Evolutionary conservation across 2,797 vertebrate genomes (phyloP), one percentile per base, ranked within the genome.

Genomic region (Salmo trutta): DNA sequence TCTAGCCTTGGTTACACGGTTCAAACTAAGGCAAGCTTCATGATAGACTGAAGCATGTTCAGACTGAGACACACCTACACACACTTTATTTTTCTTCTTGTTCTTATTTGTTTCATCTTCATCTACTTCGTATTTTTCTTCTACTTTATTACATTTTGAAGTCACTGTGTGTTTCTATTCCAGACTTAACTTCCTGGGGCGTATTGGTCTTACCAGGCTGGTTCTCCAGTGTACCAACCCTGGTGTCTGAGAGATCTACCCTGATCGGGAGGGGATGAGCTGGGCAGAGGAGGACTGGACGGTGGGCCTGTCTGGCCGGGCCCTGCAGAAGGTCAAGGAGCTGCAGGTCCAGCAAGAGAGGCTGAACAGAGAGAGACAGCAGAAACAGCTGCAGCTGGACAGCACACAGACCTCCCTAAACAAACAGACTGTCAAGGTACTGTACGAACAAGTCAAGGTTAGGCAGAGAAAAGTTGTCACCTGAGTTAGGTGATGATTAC

Each of bases 271-370:
- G 31, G 83, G 82, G 41, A 96, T 95, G 95, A 95, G 94, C 89
- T 96, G 95, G 95, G 92, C 92, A 1, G 89, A 93, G 56, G 95
- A 96, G 52, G 94, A 96, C 86, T 96, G 95, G 95, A 95, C 94
- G 0, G 88, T 91, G 66, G 95, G 94, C n/a, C 90, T 96, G 71
- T 91, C 95, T 2, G 92, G 93, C 74, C 87, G 81, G 29, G 93
- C 93, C 73, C 88, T 93, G 78, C 93, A 92, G 78, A 95, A 94
- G 75, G 93, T 95, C 73, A 91, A 93, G 75, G 94, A 95, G 84
- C 88, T 95, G 76, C 94, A 94, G 89, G 77, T 88, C 27, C 90
- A 93, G 4, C 91, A 94, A 68, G 95, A 95, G 79, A 90, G 93
- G 31, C 79, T 95, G 81, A 91, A 83, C 74, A 91, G 93, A 79